Conservation (phyloP, 2,797 vertebrate species). For the Sebastiscus albofasciatus region DNA sequence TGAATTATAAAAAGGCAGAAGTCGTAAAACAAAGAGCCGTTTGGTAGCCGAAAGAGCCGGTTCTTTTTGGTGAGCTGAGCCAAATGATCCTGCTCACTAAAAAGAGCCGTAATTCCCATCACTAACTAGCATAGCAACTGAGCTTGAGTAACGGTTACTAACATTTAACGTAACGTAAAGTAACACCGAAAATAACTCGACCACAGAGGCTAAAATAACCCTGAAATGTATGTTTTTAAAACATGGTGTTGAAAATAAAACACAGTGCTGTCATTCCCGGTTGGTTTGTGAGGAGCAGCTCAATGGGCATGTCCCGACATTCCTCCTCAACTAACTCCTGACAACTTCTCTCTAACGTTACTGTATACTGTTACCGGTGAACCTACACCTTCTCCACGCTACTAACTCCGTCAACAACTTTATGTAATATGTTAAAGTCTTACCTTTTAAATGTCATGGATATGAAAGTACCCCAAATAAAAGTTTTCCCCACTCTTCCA, state of each 20-base stretch:
- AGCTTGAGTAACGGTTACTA: not conserved
- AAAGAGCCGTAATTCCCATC: too few species aligned
- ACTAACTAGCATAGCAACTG: not conserved
- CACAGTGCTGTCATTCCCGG: conserved; percentile 47
- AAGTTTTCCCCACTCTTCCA: conserved; percentile 64
- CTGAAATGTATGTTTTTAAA: too few species aligned
- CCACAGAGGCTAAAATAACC: not conserved
- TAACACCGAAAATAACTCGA: not conserved
- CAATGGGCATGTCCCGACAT: conserved; percentile 75
- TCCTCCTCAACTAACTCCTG: conserved; percentile 24
- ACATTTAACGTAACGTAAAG: not conserved
- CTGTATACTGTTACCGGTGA: not conserved
- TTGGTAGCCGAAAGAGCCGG: too few species aligned
- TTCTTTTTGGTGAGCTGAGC: too few species aligned
- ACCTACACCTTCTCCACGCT: not conserved
- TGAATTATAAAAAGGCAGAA: too few species aligned
- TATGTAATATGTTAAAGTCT: not conserved
- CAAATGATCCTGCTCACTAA: too few species aligned
- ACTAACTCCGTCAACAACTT: not conserved
- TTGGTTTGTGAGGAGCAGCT: conserved; percentile 20
- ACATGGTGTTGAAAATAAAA: not conserved
- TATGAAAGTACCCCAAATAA: conserved; percentile 44
- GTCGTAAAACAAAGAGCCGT: too few species aligned
- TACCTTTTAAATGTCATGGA: conserved; percentile 82
- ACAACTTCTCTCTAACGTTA: not conserved